These are phyloP conservation scores for Cephus runcator DNA, from an alignment of 2,888 invertebrate species.

Conservation along the genomic window DNA sequence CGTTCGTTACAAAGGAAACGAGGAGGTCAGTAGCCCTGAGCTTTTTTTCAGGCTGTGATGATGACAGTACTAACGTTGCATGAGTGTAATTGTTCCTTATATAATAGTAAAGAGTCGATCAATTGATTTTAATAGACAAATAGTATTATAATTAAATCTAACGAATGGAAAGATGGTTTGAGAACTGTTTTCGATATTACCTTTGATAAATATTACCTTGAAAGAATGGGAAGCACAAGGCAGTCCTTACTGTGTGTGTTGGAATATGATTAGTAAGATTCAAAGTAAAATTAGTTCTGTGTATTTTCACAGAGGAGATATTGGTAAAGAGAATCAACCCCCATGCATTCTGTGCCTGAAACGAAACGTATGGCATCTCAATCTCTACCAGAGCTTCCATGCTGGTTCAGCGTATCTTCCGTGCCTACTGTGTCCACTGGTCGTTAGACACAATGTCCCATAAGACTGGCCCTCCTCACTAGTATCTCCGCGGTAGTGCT, in stretches of 20 bases:
- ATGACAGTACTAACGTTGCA: not conserved
- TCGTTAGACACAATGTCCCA: no score
- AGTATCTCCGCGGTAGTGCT: not conserved
- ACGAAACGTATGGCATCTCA: no score
- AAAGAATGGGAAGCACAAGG: no score
- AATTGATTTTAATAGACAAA: not conserved
- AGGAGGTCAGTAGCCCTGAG: conserved; percentile 29
- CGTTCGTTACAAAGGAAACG: conserved; percentile 16
- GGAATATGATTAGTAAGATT: not conserved
- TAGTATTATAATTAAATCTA: not conserved
- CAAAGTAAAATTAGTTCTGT: not conserved
- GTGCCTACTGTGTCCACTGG: no score
- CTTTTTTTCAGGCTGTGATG: not conserved
- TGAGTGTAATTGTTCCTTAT: not conserved
- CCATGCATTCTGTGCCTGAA: no score
- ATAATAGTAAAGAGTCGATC: not conserved
- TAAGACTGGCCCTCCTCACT: no score
- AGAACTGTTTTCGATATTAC: not conserved
- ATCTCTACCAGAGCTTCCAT: no score
- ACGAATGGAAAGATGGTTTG: not conserved
- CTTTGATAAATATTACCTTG: no score
- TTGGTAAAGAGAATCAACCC: no score
- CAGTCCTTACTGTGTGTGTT: no score
- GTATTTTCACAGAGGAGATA: no score
- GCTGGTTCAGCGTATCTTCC: no score